Evolutionary conservation across 2,113 vertebrate species (phyloP), one percentile per base, ranked within the genome.

Genomic region (Atlantisia rogersi): DNA sequence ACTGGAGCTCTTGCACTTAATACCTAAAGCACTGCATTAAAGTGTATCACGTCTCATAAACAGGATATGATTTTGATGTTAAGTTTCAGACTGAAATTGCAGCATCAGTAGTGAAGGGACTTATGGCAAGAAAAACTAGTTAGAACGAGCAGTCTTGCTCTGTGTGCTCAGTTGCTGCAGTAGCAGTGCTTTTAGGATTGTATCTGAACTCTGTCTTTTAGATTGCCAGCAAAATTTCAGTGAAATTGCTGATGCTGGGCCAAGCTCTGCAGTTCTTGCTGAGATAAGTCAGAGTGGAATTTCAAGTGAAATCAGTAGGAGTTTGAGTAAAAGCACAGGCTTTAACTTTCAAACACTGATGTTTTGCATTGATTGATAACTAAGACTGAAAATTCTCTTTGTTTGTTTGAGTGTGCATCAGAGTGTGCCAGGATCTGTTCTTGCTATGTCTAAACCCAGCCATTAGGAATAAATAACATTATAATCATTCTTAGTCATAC

Each of bases 391-490:
- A 82, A 64, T 60, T 86, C 9, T 73, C 37, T 91, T 39, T 26
- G 7, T 83, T 55, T 76, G 37, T 83, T 59, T 76, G 37, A 63
- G 15, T 62, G 39, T 39, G 7, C 58, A 73, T 73, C 11, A 31
- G 48, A 62, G 62, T 8, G 12, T 78, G 82, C 19, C 39, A 67
- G 50, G 56, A 79, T 75, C 50, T 90, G 55, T 69, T 92, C n/a
- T 53, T 93, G n/a, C 55, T 62, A 59, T 24, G 32, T 87, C 80
- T 88, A 32, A 92, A 80, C 32, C 79, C 62, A 68, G 32, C 53
- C 35, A 48, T 90, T 85, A 59, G 67, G 74, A 91, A 85, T 87
- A 85, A 89, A 87, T 91, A 92, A 77, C 48, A 65, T 73, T 56
- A 60, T 81, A 76, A 60, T 90, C 25, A 21, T 39, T 69, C 48